Evolutionary conservation across 1,140 invertebrate species (phyloP), one percentile per base, ranked within the genome.

Genomic region (Ylistrum balloti): DNA sequence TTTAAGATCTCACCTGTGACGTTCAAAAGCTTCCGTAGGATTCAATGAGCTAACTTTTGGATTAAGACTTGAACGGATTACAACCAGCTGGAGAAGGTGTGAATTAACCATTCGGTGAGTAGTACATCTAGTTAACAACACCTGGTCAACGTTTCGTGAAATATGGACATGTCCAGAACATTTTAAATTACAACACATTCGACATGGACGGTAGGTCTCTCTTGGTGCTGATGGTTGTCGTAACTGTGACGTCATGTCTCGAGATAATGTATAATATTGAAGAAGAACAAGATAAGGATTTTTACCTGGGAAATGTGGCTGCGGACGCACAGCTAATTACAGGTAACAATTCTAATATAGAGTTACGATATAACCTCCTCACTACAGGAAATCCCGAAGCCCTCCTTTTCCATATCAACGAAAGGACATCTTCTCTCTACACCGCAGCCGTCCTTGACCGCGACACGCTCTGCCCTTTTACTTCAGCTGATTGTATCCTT

Each of bases 341-440:
- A 28, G 88, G 45, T 28, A n/a, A 92, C 9, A 22, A 20, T 9
- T 85, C 93, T 0, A 85, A 41, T 22, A 56, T 20, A 11, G 88
- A 91, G 32, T 86, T 90, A 33, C 89, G 88, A 7, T 93, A 91
- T 33, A 88, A 32, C 15, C 74, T 92, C 32, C 85, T 90, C 32
- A 87, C 85, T 85, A 17, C 56, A 13, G 89, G 92, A 17, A 91
- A 93, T 34, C 91, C 89, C 33, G 45, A 88, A 33, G 87, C 90
- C 32, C 41, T 88, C 48, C 89, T 90, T 74, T 99, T 99, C 94
- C 97, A 97, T 93, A 99, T 99, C 88, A 98, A 98, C 85, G 98
- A 99, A 96, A 98, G 99, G 94, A 98, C 97, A 0, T 98, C 98
- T 0, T 97, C 98, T 5, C 97, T 99, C 28, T 97, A 98, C 86